Conservation (phyloP, 2,888 invertebrate genomes). For the Cheiracanthium punctorium region DNA sequence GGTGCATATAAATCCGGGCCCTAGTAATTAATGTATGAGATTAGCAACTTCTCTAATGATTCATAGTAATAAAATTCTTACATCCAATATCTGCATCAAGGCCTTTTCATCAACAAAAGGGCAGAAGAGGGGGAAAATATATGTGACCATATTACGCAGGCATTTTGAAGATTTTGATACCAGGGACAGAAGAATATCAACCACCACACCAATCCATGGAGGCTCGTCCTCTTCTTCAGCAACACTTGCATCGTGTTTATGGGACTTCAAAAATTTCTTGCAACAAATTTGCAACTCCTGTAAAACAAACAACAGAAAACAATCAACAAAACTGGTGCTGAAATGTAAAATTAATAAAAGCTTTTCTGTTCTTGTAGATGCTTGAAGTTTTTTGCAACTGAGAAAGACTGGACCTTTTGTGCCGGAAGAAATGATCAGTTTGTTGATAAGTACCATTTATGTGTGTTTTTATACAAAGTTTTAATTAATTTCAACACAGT, state of each 20-base stretch:
- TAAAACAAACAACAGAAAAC: constrained; percentile 6
- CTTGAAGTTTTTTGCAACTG: too few species aligned
- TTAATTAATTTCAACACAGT: too few species aligned
- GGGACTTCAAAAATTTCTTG: constrained; percentile 58
- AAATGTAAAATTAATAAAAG: too few species aligned
- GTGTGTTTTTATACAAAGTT: too few species aligned
- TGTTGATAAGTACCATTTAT: too few species aligned
- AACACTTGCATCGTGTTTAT: constrained; percentile 17
- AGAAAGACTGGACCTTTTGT: too few species aligned
- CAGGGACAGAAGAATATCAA: constrained; percentile 69
- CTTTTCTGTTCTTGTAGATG: too few species aligned
- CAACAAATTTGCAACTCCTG: constrained; percentile 70
- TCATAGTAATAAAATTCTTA: constrained; percentile 34
- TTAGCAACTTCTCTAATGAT: too few species aligned
- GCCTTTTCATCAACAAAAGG: constrained; percentile 65
- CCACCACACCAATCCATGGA: constrained; percentile 69
- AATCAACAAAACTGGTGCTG: background rate
- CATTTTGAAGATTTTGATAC: constrained; percentile 59
- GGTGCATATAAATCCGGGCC: too few species aligned
- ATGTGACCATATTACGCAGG: constrained; percentile 45
- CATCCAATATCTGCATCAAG: constrained; percentile 66
- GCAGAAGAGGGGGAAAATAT: constrained; percentile 62
- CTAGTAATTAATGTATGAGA: too few species aligned
- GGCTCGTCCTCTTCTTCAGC: constrained; percentile 42
- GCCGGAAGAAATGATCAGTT: too few species aligned